These are phyloP conservation scores for Xenops minutus DNA, from an alignment of 2,797 vertebrate genomes.

Conservation along the genomic window DNA sequence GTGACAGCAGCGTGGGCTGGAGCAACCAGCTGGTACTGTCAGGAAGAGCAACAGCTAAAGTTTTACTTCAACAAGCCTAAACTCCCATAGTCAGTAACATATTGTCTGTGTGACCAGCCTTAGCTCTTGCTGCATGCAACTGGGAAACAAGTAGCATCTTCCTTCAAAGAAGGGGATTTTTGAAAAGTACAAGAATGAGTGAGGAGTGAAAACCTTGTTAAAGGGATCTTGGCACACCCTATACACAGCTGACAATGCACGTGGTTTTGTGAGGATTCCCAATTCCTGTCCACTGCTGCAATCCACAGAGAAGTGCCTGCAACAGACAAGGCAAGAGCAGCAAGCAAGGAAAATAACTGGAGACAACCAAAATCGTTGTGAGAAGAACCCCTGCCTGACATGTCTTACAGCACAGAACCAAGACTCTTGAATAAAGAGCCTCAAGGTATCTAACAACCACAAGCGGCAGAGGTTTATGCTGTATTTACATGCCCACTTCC, in stretches of 20 bases:
- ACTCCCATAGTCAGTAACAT: background rate
- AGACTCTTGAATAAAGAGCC: background rate
- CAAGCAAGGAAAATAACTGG: background rate
- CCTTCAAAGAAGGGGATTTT: background rate
- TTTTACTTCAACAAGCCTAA: background rate
- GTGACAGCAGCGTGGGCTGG: background rate
- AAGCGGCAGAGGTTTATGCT: background rate
- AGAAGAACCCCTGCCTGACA: background rate
- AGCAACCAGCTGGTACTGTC: background rate
- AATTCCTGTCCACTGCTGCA: background rate
- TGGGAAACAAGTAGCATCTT: background rate
- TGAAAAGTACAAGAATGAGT: background rate
- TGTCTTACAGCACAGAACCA: accelerated
- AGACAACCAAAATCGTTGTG: background rate
- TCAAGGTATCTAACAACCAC: background rate
- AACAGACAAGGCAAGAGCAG: background rate
- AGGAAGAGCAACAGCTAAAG: background rate
- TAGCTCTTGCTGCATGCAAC: background rate
- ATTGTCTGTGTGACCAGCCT: background rate
- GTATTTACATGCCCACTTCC: background rate
- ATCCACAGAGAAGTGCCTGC: background rate
- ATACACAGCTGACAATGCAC: accelerated
- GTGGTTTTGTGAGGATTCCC: background rate
- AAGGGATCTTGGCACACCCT: background rate
- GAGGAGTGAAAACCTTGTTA: background rate